These are phyloP conservation scores for Arnoldichthys spilopterus DNA, from an alignment of 2,797 vertebrate genomes.

Conservation along the genomic window DNA sequence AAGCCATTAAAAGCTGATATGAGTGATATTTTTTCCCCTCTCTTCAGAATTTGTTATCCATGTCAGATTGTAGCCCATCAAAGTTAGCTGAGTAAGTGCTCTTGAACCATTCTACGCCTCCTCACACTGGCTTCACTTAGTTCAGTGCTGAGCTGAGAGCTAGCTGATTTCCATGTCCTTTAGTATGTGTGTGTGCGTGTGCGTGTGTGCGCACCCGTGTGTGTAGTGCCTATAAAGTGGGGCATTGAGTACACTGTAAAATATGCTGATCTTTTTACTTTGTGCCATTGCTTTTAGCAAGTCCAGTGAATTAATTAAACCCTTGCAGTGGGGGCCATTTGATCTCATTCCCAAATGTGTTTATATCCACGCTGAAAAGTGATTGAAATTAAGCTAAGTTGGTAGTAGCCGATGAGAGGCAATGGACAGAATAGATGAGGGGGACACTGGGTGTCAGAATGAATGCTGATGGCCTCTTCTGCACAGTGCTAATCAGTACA, in stretches of 20 bases:
- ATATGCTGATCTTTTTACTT: slow-evolving; percentile 72
- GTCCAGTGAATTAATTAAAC: slow-evolving; percentile 61
- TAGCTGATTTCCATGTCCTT: slow-evolving; percentile 75
- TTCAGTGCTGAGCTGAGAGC: slow-evolving; percentile 73
- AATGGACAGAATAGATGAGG: slow-evolving; percentile 49
- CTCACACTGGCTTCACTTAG: slow-evolving; percentile 71
- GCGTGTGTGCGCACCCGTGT: slow-evolving; percentile 66
- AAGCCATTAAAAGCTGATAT: slow-evolving; percentile 65
- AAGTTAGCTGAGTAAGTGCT: slow-evolving; percentile 75
- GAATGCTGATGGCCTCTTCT: slow-evolving; percentile 51
- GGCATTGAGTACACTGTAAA: slow-evolving; percentile 74
- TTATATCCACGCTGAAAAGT: slow-evolving; percentile 52
- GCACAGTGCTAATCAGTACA: slow-evolving; percentile 53
- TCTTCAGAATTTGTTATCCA: slow-evolving; percentile 63
- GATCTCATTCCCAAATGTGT: slow-evolving; percentile 48
- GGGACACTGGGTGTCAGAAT: slow-evolving; percentile 43
- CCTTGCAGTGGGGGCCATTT: slow-evolving; percentile 38
- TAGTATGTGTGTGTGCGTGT: slow-evolving; percentile 69
- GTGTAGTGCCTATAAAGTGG: slow-evolving; percentile 58
- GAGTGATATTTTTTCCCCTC: slow-evolving; percentile 57
- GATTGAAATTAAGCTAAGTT: slow-evolving; percentile 58
- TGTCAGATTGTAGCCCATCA: slow-evolving; percentile 67
- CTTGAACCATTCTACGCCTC: slow-evolving; percentile 78
- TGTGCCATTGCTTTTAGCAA: slow-evolving; percentile 50
- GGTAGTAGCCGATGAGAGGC: slow-evolving; percentile 50